Conservation (phyloP, 2,113 vertebrate genomes). For the Trematomus loennbergii region DNA sequence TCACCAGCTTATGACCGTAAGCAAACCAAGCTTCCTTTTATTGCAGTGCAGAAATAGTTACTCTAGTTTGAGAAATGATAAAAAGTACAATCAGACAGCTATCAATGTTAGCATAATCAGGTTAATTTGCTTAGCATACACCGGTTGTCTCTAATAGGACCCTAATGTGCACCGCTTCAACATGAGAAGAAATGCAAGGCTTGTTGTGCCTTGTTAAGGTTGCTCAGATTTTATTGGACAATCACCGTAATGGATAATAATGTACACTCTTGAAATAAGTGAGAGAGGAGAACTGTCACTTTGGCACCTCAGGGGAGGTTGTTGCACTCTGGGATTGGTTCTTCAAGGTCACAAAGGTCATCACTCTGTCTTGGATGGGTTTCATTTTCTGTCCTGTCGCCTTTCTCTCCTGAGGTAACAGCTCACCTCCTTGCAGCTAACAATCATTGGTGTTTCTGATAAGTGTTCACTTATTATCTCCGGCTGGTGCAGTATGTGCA, state of each 20-base stretch:
- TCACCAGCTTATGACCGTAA: background rate
- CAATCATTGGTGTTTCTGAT: constrained; percentile 43
- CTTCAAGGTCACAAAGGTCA: constrained; percentile 46
- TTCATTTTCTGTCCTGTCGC: constrained; percentile 53
- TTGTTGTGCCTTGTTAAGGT: too few species aligned
- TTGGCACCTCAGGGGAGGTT: constrained; percentile 61
- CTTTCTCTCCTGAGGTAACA: constrained; percentile 19
- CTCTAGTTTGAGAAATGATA: background rate
- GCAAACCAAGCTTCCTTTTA: background rate
- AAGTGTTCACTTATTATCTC: constrained; percentile 38
- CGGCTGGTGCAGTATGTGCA: constrained; percentile 15
- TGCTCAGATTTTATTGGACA: constrained; percentile 16
- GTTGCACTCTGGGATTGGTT: constrained; percentile 57
- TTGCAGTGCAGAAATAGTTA: background rate
- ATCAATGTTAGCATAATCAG: too few species aligned
- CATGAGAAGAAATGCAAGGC: too few species aligned
- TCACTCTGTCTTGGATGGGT: constrained; percentile 42
- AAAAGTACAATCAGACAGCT: too few species aligned
- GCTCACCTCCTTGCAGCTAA: constrained; percentile 57
- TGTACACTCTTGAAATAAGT: constrained; percentile 30
- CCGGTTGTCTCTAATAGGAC: too few species aligned
- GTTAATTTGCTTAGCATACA: background rate
- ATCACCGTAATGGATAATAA: constrained; percentile 18
- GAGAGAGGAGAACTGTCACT: constrained; percentile 67
- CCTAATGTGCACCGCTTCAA: background rate